Conservation (phyloP, 2,113 vertebrate species). For the Cinclus cinclus region DNA sequence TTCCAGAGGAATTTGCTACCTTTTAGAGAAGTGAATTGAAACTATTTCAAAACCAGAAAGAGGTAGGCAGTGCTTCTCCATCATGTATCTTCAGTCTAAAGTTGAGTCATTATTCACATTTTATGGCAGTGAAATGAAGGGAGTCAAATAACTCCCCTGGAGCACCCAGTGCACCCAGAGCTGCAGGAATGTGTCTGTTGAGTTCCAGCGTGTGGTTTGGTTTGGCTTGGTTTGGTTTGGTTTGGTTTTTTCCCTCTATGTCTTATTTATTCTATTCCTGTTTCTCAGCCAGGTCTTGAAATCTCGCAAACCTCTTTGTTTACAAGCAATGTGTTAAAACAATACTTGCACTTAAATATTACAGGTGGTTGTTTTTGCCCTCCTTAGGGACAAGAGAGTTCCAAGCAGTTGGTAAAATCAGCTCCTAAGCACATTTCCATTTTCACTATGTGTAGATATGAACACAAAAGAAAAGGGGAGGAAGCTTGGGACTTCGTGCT, state of each 20-base stretch:
- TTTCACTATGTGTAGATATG: not conserved
- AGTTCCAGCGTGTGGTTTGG: not conserved
- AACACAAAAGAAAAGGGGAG: not conserved
- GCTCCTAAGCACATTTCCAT: slow-evolving; percentile 2
- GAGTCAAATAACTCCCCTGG: not conserved
- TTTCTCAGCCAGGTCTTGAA: not conserved
- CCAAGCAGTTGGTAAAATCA: not conserved
- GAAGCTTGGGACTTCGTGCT: not conserved
- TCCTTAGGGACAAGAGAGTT: not conserved
- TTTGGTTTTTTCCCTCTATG: not conserved
- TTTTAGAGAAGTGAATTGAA: not conserved
- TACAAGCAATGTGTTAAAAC: not conserved
- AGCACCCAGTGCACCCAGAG: not conserved
- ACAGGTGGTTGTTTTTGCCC: not conserved
- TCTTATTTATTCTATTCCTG: not conserved
- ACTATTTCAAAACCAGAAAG: not conserved
- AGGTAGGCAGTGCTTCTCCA: not conserved
- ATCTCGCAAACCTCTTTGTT: not conserved
- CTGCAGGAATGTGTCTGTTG: not conserved
- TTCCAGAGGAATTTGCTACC: fast-evolving
- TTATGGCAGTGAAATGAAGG: not conserved
- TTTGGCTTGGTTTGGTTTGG: not conserved
- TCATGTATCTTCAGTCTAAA: not conserved
- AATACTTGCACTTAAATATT: not conserved
- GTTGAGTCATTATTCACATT: not conserved